Evolutionary conservation across 2,888 invertebrate genomes (phyloP).

Genomic region (Drosophila anomalata): DNA sequence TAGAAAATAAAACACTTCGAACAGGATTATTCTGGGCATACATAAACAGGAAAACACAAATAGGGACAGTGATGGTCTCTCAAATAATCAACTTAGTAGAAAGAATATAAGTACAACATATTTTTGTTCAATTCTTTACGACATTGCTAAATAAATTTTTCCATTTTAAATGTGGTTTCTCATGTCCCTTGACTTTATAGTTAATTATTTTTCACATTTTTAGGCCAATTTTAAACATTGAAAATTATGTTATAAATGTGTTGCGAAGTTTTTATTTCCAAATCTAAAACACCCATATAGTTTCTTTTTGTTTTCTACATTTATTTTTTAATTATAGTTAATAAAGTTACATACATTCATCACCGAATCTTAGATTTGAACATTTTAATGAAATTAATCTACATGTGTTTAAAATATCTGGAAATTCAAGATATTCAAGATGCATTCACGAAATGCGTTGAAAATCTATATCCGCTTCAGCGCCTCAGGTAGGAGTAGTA

Average conservation of each 20-base stretch:
- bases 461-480: conserved; percentile 37
- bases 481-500: conserved; percentile 66
- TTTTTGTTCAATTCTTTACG: no score
- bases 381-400: not conserved
- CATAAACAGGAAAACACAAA: not conserved
- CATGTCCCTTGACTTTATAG: no score
- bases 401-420: not conserved
- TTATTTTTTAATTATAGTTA: not conserved
- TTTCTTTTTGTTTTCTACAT: not conserved
- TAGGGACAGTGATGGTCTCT: not conserved
- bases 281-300: not conserved
- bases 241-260: no score
- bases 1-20: conserved; percentile 36
- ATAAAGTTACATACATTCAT: conserved; percentile 18
- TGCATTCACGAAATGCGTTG: not conserved
- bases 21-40: conserved; percentile 29
- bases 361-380: not conserved
- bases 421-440: not conserved
- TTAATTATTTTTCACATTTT: no score
- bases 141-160: no score
- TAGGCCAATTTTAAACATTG: no score
- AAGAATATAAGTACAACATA: no score
- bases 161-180: no score
- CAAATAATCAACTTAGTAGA: not conserved
- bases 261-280: no score